phyloP scores from a whole-genome alignment of 2,888 invertebrate genomes.

The Hetaerina titia region DNA sequence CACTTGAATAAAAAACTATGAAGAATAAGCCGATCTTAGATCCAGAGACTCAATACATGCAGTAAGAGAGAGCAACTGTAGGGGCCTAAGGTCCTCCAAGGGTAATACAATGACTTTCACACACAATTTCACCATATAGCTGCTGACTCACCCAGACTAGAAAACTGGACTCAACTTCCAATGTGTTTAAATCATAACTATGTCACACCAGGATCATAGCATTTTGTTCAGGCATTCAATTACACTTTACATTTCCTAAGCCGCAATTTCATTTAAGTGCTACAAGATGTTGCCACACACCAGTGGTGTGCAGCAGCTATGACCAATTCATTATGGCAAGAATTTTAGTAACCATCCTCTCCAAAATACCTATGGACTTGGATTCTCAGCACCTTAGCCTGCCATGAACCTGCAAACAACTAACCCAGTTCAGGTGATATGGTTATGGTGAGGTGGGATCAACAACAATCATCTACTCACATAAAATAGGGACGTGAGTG shows the following conservation, averaged over 20 bases:
- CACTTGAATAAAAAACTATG: conserved; percentile 45
- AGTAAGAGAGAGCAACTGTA: conserved; percentile 61
- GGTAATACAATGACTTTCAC: conserved; percentile 62
- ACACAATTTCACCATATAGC: conserved; percentile 63
- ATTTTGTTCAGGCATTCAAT: conserved; percentile 58
- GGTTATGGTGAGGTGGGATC: conserved; percentile 63
- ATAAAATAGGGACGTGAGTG: conserved; percentile 50
- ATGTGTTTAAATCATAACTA: conserved; percentile 42
- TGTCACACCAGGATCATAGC: conserved; percentile 65
- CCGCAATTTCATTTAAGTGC: conserved; percentile 40
- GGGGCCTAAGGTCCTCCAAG: conserved; percentile 64
- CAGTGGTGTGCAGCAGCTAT: not conserved
- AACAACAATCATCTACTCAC: conserved; percentile 57
- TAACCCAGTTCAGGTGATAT: conserved; percentile 65
- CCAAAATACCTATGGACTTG: conserved; percentile 54
- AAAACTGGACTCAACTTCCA: conserved; percentile 66
- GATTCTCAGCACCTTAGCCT: conserved; percentile 62
- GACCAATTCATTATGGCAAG: conserved; percentile 52
- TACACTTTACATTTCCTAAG: conserved; percentile 47
- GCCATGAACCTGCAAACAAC: conserved; percentile 64
- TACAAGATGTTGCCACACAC: not conserved
- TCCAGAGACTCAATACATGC: conserved; percentile 64
- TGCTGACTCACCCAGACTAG: conserved; percentile 66
- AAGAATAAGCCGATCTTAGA: conserved; percentile 62
- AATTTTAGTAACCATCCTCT: conserved; percentile 51